Base-by-base conservation (phyloP, 2,888 invertebrate genomes). In the Sycophila texana region DNA sequence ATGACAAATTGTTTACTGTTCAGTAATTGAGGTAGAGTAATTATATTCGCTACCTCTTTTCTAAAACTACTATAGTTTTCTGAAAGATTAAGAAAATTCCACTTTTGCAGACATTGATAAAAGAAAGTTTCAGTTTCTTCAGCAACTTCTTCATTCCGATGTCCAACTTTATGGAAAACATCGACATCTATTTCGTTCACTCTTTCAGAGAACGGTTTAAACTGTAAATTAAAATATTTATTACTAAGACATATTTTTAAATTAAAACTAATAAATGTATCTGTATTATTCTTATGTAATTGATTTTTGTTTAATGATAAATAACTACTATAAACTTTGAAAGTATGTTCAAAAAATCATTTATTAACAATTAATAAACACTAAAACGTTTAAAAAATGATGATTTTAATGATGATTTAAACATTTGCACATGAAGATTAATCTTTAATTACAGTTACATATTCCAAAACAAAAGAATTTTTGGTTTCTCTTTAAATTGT, bases 31-130 rank as follows among this genome's bases (percentile, higher is more conserved):
- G 97, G 95, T 77, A 98, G 92, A 0, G 96, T 97, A 1, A 97
- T 92, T 82, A 96, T 94, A 58, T 93, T 92, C 80, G 93, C 93
- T 12, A 97, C 93, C 87, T 96, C 95, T 83, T 93, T 94, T 82
- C 94, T 93, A 85, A 98, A 96, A 73, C 93, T 92, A 66, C 94
- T 93, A 89, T 95, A 98, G 87, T 95, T 95, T 84, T 96, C 94
- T 0, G 97, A 96, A 82, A 97, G 92, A 91, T 98, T 98, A 26
- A 98, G 92, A 2, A 95, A 95, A 86, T 94, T 94, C 98, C 98
- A 99, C 92, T 98, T 98, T 82, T 94, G 94, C 26, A 98, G 89
- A 0, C 96, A 94, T 89, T 96, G 94, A 85, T 94, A 93, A 89
- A 99, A 98, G 88, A 94, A 95, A 0, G 97, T 96, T 86, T 94